Evolutionary conservation across 2,888 invertebrate species (phyloP), one percentile per base, ranked within the genome.

Genomic region (Polyommatus icarus): DNA sequence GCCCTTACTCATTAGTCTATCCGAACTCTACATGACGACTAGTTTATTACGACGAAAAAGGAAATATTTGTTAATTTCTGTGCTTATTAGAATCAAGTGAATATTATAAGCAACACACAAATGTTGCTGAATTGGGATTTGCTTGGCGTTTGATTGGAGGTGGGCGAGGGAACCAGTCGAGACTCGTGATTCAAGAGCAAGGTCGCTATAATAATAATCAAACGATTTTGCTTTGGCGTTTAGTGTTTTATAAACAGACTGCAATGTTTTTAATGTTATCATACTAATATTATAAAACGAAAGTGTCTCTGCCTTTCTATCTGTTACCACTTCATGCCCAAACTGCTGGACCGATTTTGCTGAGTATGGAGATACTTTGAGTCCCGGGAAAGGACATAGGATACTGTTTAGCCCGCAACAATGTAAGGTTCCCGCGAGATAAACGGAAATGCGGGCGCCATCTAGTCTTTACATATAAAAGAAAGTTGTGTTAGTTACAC

Each of bases 141-240:
- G 40, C 20, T 71, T 54, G 71, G 72, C 29, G 32, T 71, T 77
- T 54, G 20, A 77, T 72, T 20, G 15, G 54, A 87, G 90, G 90
- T 91, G 89, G 92, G 92, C 90, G 90, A 85, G 88, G 83, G 87
- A 85, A 88, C 89, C 86, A 88, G 89, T 90, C 88, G 20, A 8
- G 20, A n/a, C 84, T 85, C 88, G n/a, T 8, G 10, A 20, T 84
- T 85, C 88, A 90, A 90, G 90, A 89, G 89, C 91, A 92, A 92
- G 92, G 92, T 91, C 90, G 80, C 67, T 78, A 78, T 80, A 76
- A 76, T 80, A 76, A 76, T 15, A 59, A 15, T 46, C 12, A 12
- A 78, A 76, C 77, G 76, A 78, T 79, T 78, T 78, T 77, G 76
- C 46, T 73, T 12, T n/a, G 71, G 24, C 36, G 36, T 77, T 71